phyloP scores from a whole-genome alignment of 2,113 vertebrate species.

The Panurus biarmicus region DNA sequence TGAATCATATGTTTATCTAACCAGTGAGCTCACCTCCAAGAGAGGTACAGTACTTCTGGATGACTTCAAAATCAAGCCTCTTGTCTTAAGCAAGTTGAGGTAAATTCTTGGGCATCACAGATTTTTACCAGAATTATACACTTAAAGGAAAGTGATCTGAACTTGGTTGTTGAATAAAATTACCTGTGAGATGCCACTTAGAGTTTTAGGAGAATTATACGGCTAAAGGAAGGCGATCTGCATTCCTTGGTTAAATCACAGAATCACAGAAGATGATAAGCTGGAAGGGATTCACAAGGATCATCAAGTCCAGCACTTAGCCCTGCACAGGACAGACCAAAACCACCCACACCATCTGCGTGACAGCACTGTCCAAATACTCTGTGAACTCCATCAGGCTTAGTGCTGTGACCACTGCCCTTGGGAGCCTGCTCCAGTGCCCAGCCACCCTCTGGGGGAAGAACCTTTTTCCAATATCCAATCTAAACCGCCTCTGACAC shows the following conservation, averaged over 20 bases:
- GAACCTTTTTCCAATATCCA: neutral
- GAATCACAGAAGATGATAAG: neutral
- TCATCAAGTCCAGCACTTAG: neutral
- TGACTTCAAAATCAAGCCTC: neutral
- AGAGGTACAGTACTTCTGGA: neutral
- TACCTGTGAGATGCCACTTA: accelerated
- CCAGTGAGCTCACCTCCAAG: neutral
- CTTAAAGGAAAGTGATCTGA: neutral
- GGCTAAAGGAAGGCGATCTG: neutral
- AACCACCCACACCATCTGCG: accelerated
- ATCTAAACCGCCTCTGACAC: neutral
- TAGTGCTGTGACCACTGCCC: neutral
- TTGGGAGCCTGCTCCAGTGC: neutral
- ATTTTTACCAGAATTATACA: neutral
- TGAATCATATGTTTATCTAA: neutral
- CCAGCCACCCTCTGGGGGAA: neutral
- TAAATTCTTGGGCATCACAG: neutral
- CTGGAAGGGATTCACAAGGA: neutral
- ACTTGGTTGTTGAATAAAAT: neutral
- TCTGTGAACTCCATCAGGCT: accelerated
- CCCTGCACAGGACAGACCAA: neutral
- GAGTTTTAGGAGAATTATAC: neutral
- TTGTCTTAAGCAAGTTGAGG: neutral
- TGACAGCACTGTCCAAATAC: neutral
- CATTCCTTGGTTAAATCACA: neutral